phyloP scores from a whole-genome alignment of 2,888 invertebrate species.

The Heliconius ismenius region DNA sequence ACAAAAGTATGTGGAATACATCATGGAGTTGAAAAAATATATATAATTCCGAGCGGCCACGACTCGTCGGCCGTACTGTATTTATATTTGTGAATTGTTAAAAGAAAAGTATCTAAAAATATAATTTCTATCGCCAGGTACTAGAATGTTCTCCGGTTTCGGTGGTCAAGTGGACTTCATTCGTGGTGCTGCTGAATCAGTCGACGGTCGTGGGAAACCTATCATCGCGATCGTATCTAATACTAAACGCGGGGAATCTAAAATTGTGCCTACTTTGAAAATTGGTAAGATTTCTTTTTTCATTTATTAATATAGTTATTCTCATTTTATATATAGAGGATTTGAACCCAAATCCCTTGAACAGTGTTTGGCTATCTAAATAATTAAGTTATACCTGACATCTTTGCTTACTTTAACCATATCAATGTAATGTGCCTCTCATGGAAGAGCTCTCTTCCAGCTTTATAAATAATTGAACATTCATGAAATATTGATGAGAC shows the following conservation, averaged over 20 bases:
- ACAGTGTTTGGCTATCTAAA: neutral
- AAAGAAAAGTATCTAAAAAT: neutral
- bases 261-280: constrained; percentile 92
- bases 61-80: too few species aligned
- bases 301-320: neutral
- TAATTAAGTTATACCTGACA: neutral
- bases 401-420: too few species aligned
- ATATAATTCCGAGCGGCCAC: too few species aligned
- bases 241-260: constrained; percentile 89
- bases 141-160: constrained; percentile 90
- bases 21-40: too few species aligned
- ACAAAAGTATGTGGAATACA: too few species aligned
- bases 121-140: constrained; percentile 61
- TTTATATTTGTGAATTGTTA: neutral
- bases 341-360: too few species aligned
- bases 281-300: constrained; percentile 79
- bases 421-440: too few species aligned
- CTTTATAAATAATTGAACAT: too few species aligned
- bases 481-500: too few species aligned
- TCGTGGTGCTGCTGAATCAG: constrained; percentile 91
- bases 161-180: constrained; percentile 98
- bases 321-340: too few species aligned
- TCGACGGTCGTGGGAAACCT: constrained; percentile 93
- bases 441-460: too few species aligned
- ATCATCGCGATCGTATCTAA: constrained; percentile 94